Evolutionary conservation across 2,113 vertebrate species (phyloP), one percentile per base, ranked within the genome.

Genomic region (Cynocephalus volans): DNA sequence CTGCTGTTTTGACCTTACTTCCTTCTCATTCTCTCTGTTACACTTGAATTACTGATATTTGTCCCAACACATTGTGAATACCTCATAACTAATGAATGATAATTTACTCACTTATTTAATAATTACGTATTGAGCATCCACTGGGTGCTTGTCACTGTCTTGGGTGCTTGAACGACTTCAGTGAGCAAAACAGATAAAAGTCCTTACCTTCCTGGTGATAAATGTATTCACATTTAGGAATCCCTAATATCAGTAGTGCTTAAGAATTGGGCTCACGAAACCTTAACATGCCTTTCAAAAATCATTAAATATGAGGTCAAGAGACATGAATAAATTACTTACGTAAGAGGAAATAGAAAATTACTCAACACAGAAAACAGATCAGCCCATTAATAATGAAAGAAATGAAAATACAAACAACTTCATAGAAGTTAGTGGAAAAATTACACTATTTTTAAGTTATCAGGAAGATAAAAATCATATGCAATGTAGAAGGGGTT

Each of bases 321-420:
- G 85, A 97, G 23, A 52, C 7, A 31, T 77, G 36, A 96, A 86
- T 85, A 92, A 83, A 83, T 58, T 64, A 76, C 56, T 79, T n/a
- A 70, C 31, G 48, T 31, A 41, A 60, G 75, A 24, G 52, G 88
- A 90, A 91, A 67, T 0, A 72, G 26, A 79, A 84, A 54, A 84
- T 64, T 79, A 54, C 19, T 83, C 1, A 65, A 65, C 33, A 62
- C 15, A n/a, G 73, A 85, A 52, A 89, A 75, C 21, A 28, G 33
- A 77, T 72, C 8, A 77, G 60, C 48, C 72, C 14, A 81, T 41
- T 81, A 33, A 65, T 36, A 69, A n/a, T 85, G 52, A 95, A 84
- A 80, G 12, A 95, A 96, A 96, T 73, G 33, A 75, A 97, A 93
- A 80, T 80, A 84, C n/a, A 80, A 86, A 86, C 36, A 82, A 60